A percentile compares a stretch with the other conserved stretches of the same genome.
Evolutionary conservation across 2,797 vertebrate species (phyloP).

Genomic region (Squalus acanthias): DNA sequence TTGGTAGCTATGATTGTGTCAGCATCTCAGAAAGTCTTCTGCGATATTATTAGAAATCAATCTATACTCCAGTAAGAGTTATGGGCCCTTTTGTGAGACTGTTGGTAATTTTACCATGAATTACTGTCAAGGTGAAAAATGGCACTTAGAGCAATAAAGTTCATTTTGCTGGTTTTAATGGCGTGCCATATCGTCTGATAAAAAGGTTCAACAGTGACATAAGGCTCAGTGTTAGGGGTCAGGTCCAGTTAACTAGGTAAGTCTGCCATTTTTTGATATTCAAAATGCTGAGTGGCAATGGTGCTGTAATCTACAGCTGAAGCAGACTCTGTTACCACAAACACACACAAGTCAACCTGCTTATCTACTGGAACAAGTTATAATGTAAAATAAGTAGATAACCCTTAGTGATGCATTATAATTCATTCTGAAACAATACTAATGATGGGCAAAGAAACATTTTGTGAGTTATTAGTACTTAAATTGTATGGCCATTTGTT

Average conservation of each 20-base stretch:
- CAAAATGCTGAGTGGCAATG: neutral
- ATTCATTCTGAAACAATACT: neutral
- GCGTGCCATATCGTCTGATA: neutral
- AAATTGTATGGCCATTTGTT: neutral
- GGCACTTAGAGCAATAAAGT: neutral
- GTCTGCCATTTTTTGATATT: neutral
- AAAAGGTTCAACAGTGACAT: neutral
- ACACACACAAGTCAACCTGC: neutral
- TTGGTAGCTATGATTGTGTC: conserved; percentile 30
- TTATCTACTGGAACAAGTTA: neutral
- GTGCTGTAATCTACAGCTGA: neutral
- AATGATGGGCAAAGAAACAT: neutral
- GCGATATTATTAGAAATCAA: conserved; percentile 17
- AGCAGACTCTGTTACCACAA: neutral
- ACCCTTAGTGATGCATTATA: too few species aligned
- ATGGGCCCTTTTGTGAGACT: conserved; percentile 8
- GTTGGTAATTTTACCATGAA: conserved; percentile 27
- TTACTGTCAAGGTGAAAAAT: conserved; percentile 14
- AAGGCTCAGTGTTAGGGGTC: neutral
- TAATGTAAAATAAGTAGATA: neutral
- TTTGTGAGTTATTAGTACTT: neutral
- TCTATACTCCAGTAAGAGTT: neutral
- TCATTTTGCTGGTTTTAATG: neutral
- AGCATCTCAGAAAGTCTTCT: neutral
- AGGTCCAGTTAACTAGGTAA: neutral